Percentiles rank a stretch among this genome's conserved stretches.
Evolutionary conservation across 2,797 vertebrate genomes (phyloP).

Genomic region (Centropyge bicolor): DNA sequence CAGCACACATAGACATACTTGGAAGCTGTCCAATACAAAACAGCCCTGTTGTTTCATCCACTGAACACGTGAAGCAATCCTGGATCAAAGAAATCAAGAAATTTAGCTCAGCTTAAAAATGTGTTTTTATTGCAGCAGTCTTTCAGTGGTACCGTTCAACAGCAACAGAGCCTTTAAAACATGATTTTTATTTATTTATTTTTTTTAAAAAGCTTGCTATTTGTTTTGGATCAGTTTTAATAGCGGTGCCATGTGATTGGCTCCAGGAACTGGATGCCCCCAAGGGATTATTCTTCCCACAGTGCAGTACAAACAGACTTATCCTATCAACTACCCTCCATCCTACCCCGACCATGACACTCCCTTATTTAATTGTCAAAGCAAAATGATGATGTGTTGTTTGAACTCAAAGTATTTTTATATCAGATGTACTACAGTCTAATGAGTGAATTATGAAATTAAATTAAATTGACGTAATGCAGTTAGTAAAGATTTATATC

Average conservation of each 20-base stretch:
- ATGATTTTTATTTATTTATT: slow-evolving; percentile 27
- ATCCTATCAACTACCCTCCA: slow-evolving; percentile 36
- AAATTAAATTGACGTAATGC: slow-evolving; percentile 10
- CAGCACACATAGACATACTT: slow-evolving; percentile 1
- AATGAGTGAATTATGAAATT: slow-evolving; percentile 9
- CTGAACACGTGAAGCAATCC: slow-evolving; percentile 20
- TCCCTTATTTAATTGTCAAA: slow-evolving; percentile 29
- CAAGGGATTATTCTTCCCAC: slow-evolving; percentile 48
- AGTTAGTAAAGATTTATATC: neutral
- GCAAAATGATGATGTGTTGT: neutral
- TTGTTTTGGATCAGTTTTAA: slow-evolving; percentile 59
- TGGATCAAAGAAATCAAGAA: slow-evolving; percentile 2
- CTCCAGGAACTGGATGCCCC: slow-evolving; percentile 45
- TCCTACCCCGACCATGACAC: slow-evolving; percentile 6
- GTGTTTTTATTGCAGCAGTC: neutral
- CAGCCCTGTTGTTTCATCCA: slow-evolving; percentile 25
- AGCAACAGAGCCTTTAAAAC: slow-evolving; percentile 11
- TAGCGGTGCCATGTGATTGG: slow-evolving; percentile 47
- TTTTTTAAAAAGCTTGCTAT: slow-evolving; percentile 44
- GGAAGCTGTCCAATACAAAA: slow-evolving; percentile 33
- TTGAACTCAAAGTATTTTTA: neutral
- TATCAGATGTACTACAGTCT: neutral
- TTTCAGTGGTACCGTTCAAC: neutral
- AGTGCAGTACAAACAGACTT: slow-evolving; percentile 46
- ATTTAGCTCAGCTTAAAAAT: neutral